A percentile compares a stretch with the other conserved stretches of the same genome.
These are phyloP conservation scores for Caenorhabditis remanei DNA, from an alignment of 1,140 invertebrate genomes.

Conservation along the genomic window DNA sequence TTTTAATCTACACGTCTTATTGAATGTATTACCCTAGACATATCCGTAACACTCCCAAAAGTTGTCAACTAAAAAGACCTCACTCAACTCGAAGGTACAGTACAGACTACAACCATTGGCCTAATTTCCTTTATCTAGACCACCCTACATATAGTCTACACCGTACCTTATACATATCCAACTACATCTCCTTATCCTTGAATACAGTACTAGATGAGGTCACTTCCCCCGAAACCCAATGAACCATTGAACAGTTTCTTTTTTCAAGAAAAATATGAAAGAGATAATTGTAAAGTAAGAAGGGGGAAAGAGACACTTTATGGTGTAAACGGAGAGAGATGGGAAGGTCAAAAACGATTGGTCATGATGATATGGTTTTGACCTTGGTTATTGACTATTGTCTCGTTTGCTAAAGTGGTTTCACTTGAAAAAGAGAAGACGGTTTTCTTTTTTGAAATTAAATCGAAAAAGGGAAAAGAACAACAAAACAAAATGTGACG, in stretches of 20 bases:
- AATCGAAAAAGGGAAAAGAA: background rate
- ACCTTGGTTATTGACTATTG: constrained; percentile 38
- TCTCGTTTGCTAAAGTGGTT: constrained; percentile 37
- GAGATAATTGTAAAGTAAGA: too few species aligned
- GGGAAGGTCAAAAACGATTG: constrained; percentile 11
- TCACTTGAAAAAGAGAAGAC: background rate
- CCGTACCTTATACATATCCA: too few species aligned
- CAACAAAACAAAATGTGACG: constrained; percentile 20
- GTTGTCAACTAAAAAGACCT: too few species aligned
- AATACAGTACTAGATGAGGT: background rate
- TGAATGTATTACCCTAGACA: too few species aligned
- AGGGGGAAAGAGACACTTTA: background rate
- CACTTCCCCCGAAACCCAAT: background rate
- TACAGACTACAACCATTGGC: too few species aligned
- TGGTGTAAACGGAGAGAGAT: background rate
- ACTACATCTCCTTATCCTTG: too few species aligned
- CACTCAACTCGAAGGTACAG: too few species aligned
- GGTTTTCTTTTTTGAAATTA: background rate
- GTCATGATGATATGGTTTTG: background rate
- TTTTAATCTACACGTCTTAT: too few species aligned
- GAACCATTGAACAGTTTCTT: background rate
- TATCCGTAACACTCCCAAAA: too few species aligned
- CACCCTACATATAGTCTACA: too few species aligned
- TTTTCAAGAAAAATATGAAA: background rate
- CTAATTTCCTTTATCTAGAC: too few species aligned